Evolutionary conservation across 2,888 invertebrate genomes (phyloP).

Genomic region (Tinea pellionella): DNA sequence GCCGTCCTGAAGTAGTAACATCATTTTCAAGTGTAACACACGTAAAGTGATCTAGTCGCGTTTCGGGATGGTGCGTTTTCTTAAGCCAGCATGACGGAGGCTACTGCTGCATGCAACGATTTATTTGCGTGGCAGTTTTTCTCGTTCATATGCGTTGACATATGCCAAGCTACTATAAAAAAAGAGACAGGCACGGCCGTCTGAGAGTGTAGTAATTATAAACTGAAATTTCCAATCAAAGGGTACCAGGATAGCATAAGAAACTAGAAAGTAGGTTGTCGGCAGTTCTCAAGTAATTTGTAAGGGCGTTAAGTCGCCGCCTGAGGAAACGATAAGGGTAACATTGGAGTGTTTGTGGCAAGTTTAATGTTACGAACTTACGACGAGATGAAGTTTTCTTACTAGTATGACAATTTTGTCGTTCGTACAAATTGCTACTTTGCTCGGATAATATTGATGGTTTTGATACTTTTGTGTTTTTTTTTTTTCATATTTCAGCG

Average conservation of each 20-base stretch:
- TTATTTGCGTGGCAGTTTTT: no score
- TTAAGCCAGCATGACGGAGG: no score
- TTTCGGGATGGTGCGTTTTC: no score
- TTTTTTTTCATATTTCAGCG: no score
- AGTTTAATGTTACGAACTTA: constrained; percentile 33
- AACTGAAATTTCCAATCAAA: neutral
- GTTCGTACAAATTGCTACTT: neutral
- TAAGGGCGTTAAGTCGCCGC: constrained; percentile 20
- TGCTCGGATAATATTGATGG: neutral
- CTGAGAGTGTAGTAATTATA: neutral
- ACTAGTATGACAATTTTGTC: constrained; percentile 17
- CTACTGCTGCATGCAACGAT: no score
- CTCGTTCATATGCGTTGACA: no score
- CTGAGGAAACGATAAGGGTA: constrained; percentile 26
- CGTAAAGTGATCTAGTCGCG: no score
- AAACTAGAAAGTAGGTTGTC: neutral
- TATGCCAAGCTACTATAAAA: no score
- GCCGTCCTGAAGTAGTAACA: no score
- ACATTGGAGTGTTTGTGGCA: constrained; percentile 21
- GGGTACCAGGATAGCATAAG: neutral
- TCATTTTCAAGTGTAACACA: no score
- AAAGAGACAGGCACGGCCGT: no score
- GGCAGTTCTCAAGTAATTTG: constrained; percentile 8
- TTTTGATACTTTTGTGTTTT: no score
- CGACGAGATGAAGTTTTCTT: constrained; percentile 21